Evolutionary conservation across 2,888 invertebrate genomes (phyloP).

Genomic region (Orchestes rusci): DNA sequence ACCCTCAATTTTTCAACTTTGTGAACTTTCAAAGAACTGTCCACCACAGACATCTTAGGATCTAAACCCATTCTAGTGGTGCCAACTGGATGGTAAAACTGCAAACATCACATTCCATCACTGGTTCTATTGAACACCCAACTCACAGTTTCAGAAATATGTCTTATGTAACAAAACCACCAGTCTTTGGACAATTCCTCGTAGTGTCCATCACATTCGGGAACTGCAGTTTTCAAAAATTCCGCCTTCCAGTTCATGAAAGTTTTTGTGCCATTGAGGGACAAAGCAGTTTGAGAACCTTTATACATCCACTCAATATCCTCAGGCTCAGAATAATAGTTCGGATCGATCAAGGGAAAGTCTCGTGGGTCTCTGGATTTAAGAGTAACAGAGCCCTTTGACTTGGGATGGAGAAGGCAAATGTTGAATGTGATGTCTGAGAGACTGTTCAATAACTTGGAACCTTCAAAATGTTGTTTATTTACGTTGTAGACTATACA

Average conservation of each 20-base stretch:
- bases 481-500: too few relatives aligned
- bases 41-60: too few relatives aligned
- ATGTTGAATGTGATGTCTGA: not conserved
- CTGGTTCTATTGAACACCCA: too few relatives aligned
- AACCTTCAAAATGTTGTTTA: too few relatives aligned
- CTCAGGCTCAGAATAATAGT: not conserved
- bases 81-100: too few relatives aligned
- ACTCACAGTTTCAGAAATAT: too few relatives aligned
- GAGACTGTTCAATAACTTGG: not conserved
- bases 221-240: not conserved
- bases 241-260: not conserved
- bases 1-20: too few relatives aligned
- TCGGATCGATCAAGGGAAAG: conserved; percentile 4
- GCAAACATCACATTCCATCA: too few relatives aligned
- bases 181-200: conserved; percentile 4
- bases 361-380: conserved; percentile 1
- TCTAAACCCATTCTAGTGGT: too few relatives aligned
- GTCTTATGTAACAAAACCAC: conserved; percentile 7
- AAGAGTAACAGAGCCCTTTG: not conserved
- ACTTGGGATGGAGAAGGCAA: conserved; percentile 31
- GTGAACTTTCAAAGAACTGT: too few relatives aligned
- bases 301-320: conserved; percentile 2
- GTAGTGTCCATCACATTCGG: conserved; percentile 5
- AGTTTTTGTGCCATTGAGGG: not conserved
- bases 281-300: not conserved